A percentile compares a stretch with the other conserved stretches of the same genome.
Evolutionary conservation across 2,797 vertebrate species (phyloP).

Genomic region (Brachymystax lenok): DNA sequence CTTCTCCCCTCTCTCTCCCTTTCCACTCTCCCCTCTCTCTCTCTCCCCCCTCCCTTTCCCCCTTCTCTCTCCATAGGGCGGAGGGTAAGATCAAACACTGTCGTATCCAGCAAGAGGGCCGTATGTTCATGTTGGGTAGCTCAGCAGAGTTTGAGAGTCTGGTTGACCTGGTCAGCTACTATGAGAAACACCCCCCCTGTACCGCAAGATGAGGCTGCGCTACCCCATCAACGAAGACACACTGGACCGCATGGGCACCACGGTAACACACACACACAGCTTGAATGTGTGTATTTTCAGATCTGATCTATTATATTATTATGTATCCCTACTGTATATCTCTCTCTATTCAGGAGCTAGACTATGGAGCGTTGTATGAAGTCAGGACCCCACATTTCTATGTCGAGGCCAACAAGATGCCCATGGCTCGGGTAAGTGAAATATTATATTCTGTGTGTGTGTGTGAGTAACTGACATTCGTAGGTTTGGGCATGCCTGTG

Average conservation of each 20-base stretch:
- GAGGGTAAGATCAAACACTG: slow-evolving; percentile 99
- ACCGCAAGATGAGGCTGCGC: slow-evolving; percentile 96
- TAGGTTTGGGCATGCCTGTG: neutral
- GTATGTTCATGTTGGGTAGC: slow-evolving; percentile 88
- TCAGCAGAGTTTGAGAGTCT: slow-evolving; percentile 94
- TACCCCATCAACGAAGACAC: slow-evolving; percentile 98
- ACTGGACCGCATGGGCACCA: slow-evolving; percentile 93
- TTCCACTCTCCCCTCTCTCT: neutral
- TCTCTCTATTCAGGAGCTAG: slow-evolving; percentile 82
- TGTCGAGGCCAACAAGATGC: slow-evolving; percentile 97
- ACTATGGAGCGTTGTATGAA: slow-evolving; percentile 92
- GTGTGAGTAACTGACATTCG: neutral
- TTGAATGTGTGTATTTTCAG: neutral
- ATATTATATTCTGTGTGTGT: neutral
- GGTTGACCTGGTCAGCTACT: slow-evolving; percentile 93
- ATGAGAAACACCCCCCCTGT: slow-evolving; percentile 94
- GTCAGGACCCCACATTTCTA: slow-evolving; percentile 95
- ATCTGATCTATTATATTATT: too few relatives aligned
- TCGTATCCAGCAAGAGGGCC: slow-evolving; percentile 93
- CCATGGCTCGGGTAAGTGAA: slow-evolving; percentile 71
- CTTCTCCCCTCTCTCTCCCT: too few relatives aligned
- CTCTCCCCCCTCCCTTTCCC: neutral
- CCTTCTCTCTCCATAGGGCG: slow-evolving; percentile 69
- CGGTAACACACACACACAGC: slow-evolving; percentile 64
- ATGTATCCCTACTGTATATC: too few relatives aligned